These are phyloP conservation scores for Zaprionus davidi DNA, from an alignment of 1,140 invertebrate species.

Conservation along the genomic window DNA sequence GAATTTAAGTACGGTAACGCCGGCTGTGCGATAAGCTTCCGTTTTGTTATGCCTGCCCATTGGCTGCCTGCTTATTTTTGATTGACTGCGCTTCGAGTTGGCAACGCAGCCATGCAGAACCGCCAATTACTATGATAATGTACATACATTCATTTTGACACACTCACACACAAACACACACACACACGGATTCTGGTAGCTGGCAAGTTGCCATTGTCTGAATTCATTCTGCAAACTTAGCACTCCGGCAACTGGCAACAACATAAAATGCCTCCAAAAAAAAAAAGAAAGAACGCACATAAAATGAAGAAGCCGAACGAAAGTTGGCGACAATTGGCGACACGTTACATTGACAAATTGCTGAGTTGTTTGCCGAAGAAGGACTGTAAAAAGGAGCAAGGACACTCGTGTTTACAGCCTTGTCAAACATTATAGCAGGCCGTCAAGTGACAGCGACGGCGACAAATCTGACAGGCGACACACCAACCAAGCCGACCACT, in stretches of 20 bases:
- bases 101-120: constrained; percentile 40
- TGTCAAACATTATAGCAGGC: constrained; percentile 13
- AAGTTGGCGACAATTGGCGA: constrained; percentile 69
- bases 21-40: constrained; percentile 66
- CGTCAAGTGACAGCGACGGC: neutral
- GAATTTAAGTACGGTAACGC: constrained; percentile 39
- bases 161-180: constrained; percentile 8
- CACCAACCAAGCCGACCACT: neutral
- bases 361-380: constrained; percentile 37
- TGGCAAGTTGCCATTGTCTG: constrained; percentile 65
- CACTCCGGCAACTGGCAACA: constrained; percentile 44
- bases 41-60: constrained; percentile 59
- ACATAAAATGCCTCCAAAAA: constrained; percentile 33
- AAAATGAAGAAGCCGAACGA: neutral
- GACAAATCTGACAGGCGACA: neutral
- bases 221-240: constrained; percentile 60
- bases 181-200: neutral
- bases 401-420: constrained; percentile 31
- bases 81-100: constrained; percentile 69
- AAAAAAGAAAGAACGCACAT: constrained; percentile 46
- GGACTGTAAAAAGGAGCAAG: constrained; percentile 22
- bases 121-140: constrained; percentile 55
- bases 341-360: constrained; percentile 79
- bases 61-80: constrained; percentile 61
- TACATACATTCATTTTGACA: constrained; percentile 34